These are phyloP conservation scores for Helleia helle DNA, from an alignment of 2,888 invertebrate genomes.

Conservation along the genomic window DNA sequence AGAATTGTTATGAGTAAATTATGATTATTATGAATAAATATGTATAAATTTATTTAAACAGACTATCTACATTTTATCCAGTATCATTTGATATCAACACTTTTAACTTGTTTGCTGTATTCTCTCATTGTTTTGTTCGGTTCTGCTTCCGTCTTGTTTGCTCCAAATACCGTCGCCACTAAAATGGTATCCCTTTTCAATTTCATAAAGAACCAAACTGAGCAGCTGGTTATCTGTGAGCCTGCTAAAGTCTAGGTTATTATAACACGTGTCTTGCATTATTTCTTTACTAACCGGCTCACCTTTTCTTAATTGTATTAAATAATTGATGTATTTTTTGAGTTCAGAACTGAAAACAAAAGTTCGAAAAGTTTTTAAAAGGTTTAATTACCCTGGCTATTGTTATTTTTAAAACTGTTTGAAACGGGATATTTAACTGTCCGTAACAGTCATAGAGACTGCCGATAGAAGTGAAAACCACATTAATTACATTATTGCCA, in stretches of 20 bases:
- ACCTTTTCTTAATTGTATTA: conserved; percentile 31
- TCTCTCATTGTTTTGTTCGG: conserved; percentile 20
- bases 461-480: no score
- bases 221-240: conserved; percentile 70
- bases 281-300: conserved; percentile 15
- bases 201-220: conserved; percentile 79
- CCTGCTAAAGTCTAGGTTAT: conserved; percentile 28
- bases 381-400: no score
- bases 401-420: no score
- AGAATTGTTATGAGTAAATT: no score
- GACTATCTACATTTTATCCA: neutral
- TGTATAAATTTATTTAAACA: no score
- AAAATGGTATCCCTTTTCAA: conserved; percentile 83
- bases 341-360: conserved; percentile 45
- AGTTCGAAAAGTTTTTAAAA: no score
- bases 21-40: no score
- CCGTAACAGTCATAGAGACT: no score
- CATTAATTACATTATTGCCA: no score
- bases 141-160: conserved; percentile 32
- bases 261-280: conserved; percentile 33
- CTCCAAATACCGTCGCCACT: conserved; percentile 83
- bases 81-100: no score
- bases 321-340: conserved; percentile 33
- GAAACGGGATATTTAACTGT: no score
- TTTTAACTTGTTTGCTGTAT: no score